phyloP scores from a whole-genome alignment of 2,797 vertebrate genomes.

The Poecile montanus region DNA sequence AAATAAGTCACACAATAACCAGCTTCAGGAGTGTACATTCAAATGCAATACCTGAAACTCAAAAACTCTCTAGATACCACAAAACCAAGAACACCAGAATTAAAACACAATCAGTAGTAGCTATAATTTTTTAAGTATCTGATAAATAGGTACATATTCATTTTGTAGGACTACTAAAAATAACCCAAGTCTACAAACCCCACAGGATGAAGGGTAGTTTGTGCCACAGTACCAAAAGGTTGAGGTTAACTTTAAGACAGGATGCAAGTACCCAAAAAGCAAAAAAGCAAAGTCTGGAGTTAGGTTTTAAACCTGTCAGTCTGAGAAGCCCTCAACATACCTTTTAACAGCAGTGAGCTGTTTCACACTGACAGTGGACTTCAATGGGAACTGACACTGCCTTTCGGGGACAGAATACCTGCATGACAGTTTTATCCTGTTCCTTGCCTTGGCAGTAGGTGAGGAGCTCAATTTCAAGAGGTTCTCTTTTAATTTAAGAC shows the following conservation, averaged over 20 bases:
- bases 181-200: background rate
- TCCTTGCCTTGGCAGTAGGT: background rate
- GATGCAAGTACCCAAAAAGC: background rate
- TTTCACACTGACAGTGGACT: background rate
- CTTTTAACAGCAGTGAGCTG: background rate
- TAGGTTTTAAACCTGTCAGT: background rate
- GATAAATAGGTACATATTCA: background rate
- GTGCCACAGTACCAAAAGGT: background rate
- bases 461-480: background rate
- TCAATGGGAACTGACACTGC: background rate
- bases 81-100: background rate
- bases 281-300: background rate
- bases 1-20: background rate
- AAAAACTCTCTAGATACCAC: background rate
- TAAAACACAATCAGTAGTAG: background rate
- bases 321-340: background rate
- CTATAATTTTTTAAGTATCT: background rate
- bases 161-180: background rate
- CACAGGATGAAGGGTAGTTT: background rate
- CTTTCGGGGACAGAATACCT: background rate
- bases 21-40: background rate
- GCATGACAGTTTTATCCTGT: background rate
- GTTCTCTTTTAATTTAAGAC: background rate
- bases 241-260: background rate
- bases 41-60: background rate